Evolutionary conservation across 2,113 vertebrate genomes (phyloP).

Genomic region (Physeter macrocephalus): DNA sequence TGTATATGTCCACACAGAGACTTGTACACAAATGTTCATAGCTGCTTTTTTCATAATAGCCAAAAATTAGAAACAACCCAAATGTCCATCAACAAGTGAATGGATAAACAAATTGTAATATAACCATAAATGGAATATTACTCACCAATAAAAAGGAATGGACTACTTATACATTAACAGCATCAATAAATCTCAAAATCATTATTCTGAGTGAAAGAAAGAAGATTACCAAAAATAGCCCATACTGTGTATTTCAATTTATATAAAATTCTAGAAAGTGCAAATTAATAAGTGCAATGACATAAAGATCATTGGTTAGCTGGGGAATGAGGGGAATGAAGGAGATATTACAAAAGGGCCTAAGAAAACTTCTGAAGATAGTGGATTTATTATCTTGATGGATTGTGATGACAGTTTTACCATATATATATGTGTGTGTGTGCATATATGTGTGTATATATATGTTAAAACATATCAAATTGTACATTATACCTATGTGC

Average conservation of each 20-base stretch:
- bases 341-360: neutral
- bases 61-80: neutral
- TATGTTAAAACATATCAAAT: neutral
- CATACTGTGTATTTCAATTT: neutral
- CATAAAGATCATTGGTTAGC: neutral
- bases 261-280: neutral
- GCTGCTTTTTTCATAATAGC: neutral
- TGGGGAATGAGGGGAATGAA: neutral
- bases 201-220: neutral
- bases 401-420: neutral
- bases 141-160: neutral
- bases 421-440: neutral
- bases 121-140: neutral
- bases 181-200: neutral
- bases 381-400: neutral
- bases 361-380: too few species aligned
- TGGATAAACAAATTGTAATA: neutral
- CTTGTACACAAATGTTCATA: neutral
- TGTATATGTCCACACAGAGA: neutral
- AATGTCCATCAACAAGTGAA: neutral
- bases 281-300: neutral
- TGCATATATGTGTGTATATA: neutral
- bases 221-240: neutral
- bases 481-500: neutral
- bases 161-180: neutral